Percentiles rank a stretch among this genome's conserved stretches.
phyloP scores from a whole-genome alignment of 2,797 vertebrate genomes.

The Gambusia yucatana region DNA sequence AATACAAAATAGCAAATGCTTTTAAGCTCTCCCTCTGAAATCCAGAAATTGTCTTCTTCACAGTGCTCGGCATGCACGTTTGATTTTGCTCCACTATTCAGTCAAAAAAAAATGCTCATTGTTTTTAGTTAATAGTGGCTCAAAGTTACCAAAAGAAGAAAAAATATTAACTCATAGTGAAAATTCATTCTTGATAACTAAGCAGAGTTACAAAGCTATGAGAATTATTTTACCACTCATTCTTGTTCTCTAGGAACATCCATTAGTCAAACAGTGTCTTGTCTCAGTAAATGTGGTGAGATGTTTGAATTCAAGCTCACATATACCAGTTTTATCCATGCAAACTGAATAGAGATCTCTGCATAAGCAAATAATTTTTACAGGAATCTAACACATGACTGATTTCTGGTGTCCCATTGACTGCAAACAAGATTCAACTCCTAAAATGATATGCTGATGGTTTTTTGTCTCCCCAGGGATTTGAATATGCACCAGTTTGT shows the following conservation, averaged over 20 bases:
- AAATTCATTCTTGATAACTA: constrained; percentile 29
- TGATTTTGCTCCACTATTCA: neutral
- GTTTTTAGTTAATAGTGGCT: constrained; percentile 32
- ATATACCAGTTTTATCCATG: neutral
- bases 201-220: constrained; percentile 11
- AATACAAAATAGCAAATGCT: constrained; percentile 30
- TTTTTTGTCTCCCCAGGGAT: neutral
- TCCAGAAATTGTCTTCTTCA: neutral
- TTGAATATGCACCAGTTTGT: constrained; percentile 4
- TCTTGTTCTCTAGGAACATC: constrained; percentile 23
- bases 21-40: constrained; percentile 4
- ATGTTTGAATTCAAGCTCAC: constrained; percentile 4
- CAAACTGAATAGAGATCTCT: neutral
- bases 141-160: constrained; percentile 19
- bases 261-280: neutral
- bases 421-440: neutral
- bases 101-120: neutral
- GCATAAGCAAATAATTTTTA: constrained; percentile 6
- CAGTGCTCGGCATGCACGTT: neutral
- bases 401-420: constrained; percentile 10
- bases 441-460: neutral
- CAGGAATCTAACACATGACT: neutral
- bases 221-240: constrained; percentile 45
- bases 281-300: neutral
- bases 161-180: constrained; percentile 6